These are phyloP conservation scores for Tokudaia tokunoshimensis DNA, from an alignment of 2,797 vertebrate species.

Conservation along the genomic window DNA sequence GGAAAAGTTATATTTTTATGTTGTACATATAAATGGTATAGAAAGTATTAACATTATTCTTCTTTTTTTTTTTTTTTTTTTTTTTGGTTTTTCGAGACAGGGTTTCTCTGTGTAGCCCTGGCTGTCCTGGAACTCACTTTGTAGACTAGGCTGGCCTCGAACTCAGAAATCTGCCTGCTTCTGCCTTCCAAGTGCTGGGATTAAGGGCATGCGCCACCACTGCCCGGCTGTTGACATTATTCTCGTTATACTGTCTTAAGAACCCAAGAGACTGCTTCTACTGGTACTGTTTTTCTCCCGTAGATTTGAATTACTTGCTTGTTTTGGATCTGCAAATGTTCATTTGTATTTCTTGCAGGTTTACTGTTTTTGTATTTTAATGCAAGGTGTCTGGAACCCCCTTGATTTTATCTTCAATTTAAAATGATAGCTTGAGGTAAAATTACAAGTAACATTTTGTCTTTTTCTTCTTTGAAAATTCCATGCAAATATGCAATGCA, in stretches of 20 bases:
- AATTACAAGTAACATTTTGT: background rate
- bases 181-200: no score
- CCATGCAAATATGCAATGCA: background rate
- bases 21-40: background rate
- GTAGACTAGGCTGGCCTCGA: no score
- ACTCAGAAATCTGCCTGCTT: no score
- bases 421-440: constrained; percentile 33
- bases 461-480: background rate
- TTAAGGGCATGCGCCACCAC: no score
- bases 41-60: background rate
- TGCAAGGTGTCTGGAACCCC: background rate
- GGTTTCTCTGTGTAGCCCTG: no score
- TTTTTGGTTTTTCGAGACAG: no score
- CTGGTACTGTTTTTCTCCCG: background rate
- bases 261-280: background rate
- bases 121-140: no score
- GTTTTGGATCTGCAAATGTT: constrained; percentile 1
- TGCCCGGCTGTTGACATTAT: background rate
- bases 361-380: background rate
- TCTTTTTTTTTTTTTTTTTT: no score
- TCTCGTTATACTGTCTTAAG: constrained; percentile 5
- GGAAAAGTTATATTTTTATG: background rate
- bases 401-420: constrained; percentile 43
- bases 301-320: constrained; percentile 52
- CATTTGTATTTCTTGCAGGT: constrained; percentile 29